Percentiles rank a stretch among this genome's conserved stretches.
These are phyloP conservation scores for Cecidostiba fungosa DNA, from an alignment of 2,888 invertebrate species.

Conservation along the genomic window DNA sequence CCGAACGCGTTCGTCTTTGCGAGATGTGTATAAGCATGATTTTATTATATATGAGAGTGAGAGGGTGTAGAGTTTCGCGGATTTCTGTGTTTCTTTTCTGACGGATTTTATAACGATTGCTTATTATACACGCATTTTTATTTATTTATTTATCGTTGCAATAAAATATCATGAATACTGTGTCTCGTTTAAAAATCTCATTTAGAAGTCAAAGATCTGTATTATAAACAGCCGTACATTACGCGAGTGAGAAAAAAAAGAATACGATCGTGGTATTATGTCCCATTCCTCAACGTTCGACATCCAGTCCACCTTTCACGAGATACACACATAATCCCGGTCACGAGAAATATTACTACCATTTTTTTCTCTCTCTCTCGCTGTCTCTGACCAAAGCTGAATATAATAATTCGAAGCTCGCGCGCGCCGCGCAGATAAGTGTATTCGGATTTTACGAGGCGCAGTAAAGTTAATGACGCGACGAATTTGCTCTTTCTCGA, in stretches of 20 bases:
- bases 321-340: conserved; percentile 31
- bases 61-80: neutral
- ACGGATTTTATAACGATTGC: too few species aligned
- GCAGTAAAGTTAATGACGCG: conserved; percentile 63
- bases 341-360: conserved; percentile 34
- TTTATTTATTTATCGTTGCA: too few species aligned
- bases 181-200: neutral
- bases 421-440: conserved; percentile 49
- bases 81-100: neutral
- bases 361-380: conserved; percentile 24
- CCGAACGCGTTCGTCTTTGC: neutral
- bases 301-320: conserved; percentile 21
- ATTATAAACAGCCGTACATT: neutral
- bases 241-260: neutral
- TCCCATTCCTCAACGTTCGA: conserved; percentile 36
- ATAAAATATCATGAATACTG: too few species aligned
- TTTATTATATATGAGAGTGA: neutral
- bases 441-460: conserved; percentile 62
- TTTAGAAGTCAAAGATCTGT: neutral
- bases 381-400: conserved; percentile 4
- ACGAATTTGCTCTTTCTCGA: conserved; percentile 56
- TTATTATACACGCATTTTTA: too few species aligned
- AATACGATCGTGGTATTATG: conserved; percentile 15
- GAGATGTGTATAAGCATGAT: neutral
- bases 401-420: conserved; percentile 53